A percentile compares a stretch with the other conserved stretches of the same genome.
Evolutionary conservation across 2,113 vertebrate genomes (phyloP).

Genomic region (Toxotes chatareus): DNA sequence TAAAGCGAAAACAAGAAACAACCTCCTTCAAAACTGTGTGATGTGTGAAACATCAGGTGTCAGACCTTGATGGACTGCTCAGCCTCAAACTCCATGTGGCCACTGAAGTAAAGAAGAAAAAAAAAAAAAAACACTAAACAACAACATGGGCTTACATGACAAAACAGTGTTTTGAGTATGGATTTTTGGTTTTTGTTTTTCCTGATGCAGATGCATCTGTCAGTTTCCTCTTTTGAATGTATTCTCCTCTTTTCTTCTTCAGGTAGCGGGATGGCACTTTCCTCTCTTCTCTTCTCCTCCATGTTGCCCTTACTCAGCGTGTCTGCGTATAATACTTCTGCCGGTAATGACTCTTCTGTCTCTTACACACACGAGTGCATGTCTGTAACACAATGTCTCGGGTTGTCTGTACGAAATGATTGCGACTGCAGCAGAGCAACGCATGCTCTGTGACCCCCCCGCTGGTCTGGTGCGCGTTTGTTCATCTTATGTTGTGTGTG

Average conservation of each 20-base stretch:
- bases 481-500: neutral
- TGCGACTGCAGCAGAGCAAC: neutral
- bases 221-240: neutral
- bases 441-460: neutral
- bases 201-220: neutral
- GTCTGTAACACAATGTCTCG: slow-evolving; percentile 9
- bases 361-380: slow-evolving; percentile 10
- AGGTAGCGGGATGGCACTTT: slow-evolving; percentile 59
- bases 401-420: neutral
- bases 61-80: no score
- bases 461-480: neutral
- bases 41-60: no score
- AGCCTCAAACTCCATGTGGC: no score
- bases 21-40: no score
- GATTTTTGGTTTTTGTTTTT: neutral
- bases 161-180: no score
- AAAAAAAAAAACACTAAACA: no score
- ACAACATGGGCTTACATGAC: no score
- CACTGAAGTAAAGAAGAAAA: no score
- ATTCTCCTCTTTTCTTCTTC: slow-evolving; percentile 6
- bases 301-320: slow-evolving; percentile 32
- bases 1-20: no score
- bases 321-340: slow-evolving; percentile 59
- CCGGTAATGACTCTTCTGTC: slow-evolving; percentile 59
- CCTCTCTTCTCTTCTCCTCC: slow-evolving; percentile 37